Evolutionary conservation across 2,113 vertebrate genomes (phyloP).

Genomic region (Aptenodytes forsteri): DNA sequence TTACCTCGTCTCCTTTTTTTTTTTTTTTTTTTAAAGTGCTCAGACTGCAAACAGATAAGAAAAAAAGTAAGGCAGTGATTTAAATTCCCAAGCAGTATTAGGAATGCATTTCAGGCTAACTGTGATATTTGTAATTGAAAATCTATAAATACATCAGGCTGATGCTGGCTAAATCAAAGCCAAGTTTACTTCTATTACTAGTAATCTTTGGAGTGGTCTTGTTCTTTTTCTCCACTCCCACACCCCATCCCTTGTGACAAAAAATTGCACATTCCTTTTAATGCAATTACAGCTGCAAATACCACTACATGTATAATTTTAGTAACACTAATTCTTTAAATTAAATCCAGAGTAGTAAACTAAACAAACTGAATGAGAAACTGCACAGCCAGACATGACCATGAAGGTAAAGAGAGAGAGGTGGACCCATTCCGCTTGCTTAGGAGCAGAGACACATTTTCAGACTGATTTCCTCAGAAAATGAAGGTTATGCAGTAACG

Average conservation of each 20-base stretch:
- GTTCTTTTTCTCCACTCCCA: not conserved
- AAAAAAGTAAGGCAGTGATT: not conserved
- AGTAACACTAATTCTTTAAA: not conserved
- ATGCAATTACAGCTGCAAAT: not conserved
- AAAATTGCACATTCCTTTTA: not conserved
- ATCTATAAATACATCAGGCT: constrained; percentile 32
- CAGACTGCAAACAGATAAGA: not conserved
- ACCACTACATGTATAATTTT: not conserved
- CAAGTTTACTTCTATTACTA: not conserved
- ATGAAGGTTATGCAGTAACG: not conserved
- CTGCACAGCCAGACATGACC: not conserved
- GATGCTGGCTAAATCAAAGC: not conserved
- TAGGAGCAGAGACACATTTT: not conserved
- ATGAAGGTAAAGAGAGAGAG: not conserved
- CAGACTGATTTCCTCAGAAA: not conserved
- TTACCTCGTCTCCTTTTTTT: not conserved
- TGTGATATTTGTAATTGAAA: constrained; percentile 8
- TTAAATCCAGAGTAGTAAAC: not conserved
- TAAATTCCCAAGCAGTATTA: not conserved
- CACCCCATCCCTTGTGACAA: not conserved
- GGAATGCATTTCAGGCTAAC: not conserved
- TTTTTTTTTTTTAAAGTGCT: not conserved
- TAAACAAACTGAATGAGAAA: not conserved
- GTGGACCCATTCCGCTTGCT: not conserved
- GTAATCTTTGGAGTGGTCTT: not conserved